A percentile compares a stretch with the other conserved stretches of the same genome.
These are phyloP conservation scores for Chondrilla cf. caribensis DNA, from an alignment of 37 sponge, comb jelly and placozoan species.

Conservation along the genomic window DNA sequence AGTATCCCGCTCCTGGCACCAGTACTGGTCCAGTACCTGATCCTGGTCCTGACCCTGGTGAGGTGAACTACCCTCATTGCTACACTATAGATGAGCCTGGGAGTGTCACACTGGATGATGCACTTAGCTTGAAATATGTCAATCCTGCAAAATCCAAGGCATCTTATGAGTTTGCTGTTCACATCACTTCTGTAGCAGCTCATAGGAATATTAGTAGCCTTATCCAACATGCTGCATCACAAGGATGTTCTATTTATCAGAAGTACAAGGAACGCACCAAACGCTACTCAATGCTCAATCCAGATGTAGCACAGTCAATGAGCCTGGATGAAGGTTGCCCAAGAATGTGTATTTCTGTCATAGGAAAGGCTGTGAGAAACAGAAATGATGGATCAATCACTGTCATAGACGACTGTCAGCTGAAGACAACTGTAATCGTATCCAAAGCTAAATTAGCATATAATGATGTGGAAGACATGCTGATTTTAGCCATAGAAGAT, in stretches of 20 bases:
- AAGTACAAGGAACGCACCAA: background rate
- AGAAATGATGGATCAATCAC: background rate
- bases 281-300: conserved; percentile 32
- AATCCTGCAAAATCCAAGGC: background rate
- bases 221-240: conserved; percentile 7
- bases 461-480: conserved; percentile 29
- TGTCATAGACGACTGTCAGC: background rate
- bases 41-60: background rate
- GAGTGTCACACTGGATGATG: conserved; percentile 66
- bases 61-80: background rate
- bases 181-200: conserved; percentile 48
- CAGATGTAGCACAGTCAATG: background rate
- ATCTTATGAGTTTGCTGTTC: conserved; percentile 57
- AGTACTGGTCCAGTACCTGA: background rate
- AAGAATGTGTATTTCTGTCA: background rate
- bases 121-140: conserved; percentile 38
- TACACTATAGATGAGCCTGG: conserved; percentile 73
- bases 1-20: background rate
- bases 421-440: conserved; percentile 16
- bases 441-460: conserved; percentile 50
- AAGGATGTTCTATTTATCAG: conserved; percentile 40
- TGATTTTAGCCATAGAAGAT: conserved; percentile 16
- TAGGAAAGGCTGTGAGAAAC: background rate
- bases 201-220: background rate
- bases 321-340: conserved; percentile 22